These are phyloP conservation scores for Bradypodion pumilum DNA, from an alignment of 2,797 vertebrate genomes.

Conservation along the genomic window DNA sequence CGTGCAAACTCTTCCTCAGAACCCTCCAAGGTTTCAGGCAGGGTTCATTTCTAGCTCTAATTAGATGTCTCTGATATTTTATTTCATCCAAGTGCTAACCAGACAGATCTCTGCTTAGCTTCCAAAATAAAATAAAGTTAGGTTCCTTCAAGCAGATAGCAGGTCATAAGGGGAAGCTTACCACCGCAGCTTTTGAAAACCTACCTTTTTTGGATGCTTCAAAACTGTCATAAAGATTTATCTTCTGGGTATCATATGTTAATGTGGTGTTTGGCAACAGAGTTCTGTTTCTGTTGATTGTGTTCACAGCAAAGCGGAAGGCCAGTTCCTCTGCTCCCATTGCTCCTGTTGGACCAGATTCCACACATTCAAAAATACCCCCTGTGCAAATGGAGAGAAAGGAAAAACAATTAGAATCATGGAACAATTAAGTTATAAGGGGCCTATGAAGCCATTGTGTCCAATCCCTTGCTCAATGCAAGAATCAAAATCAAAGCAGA, in stretches of 20 bases:
- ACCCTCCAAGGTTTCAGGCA: too few relatives aligned
- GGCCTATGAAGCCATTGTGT: too few relatives aligned
- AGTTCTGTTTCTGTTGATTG: constrained; percentile 99
- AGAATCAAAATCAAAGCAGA: too few relatives aligned
- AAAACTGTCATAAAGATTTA: constrained; percentile 99
- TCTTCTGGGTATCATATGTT: constrained; percentile 98
- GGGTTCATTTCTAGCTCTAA: too few relatives aligned
- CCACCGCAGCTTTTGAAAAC: constrained; percentile 35
- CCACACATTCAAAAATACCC: constrained; percentile 97
- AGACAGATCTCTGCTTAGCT: too few relatives aligned
- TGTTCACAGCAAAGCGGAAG: constrained; percentile 99
- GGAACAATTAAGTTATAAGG: too few relatives aligned
- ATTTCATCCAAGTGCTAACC: too few relatives aligned
- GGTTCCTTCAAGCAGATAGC: too few relatives aligned
- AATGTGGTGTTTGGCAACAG: constrained; percentile 97
- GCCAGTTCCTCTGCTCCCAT: constrained; percentile 98
- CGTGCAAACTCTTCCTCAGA: too few relatives aligned
- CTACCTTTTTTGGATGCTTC: constrained; percentile 99
- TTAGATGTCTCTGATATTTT: too few relatives aligned
- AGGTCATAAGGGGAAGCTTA: background rate
- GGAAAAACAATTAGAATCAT: constrained; percentile 11
- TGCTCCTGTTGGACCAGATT: constrained; percentile 95
- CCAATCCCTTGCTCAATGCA: too few relatives aligned
- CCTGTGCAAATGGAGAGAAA: constrained; percentile 74
- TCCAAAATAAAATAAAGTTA: too few relatives aligned